A percentile compares a stretch with the other conserved stretches of the same genome.
Conservation (phyloP, 2,113 vertebrate species). For the Pangasianodon gigas region DNA sequence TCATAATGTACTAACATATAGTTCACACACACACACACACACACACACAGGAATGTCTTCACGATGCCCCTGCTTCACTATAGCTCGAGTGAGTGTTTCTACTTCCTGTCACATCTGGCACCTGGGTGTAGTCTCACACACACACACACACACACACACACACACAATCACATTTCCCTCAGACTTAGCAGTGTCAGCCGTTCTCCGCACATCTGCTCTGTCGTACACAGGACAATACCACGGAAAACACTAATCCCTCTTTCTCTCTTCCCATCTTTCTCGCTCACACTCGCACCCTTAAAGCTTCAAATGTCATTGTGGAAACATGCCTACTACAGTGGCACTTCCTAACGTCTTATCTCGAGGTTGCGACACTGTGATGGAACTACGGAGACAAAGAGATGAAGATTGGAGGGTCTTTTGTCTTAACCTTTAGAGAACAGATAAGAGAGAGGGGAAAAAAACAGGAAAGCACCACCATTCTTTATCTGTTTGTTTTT, state of each 20-base stretch:
- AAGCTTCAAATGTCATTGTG: not conserved
- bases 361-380: not conserved
- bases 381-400: constrained; percentile 40
- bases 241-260: not conserved
- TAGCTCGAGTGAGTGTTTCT: constrained; percentile 19
- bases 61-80: constrained; percentile 11
- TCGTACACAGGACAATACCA: not conserved
- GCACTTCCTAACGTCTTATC: not conserved
- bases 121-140: constrained; percentile 3
- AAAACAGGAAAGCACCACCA: constrained; percentile 50
- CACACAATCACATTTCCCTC: constrained; percentile 20
- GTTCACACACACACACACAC: not conserved
- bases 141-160: constrained; percentile 14
- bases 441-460: constrained; percentile 14
- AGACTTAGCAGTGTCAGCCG: constrained; percentile 6
- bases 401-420: constrained; percentile 9
- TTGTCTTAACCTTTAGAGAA: constrained; percentile 43
- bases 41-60: constrained; percentile 17
- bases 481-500: constrained; percentile 31
- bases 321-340: not conserved
- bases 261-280: not conserved
- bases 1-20: not conserved
- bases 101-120: constrained; percentile 47
- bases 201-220: not conserved
- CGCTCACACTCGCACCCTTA: not conserved